A percentile compares a stretch with the other conserved stretches of the same genome.
Evolutionary conservation across 2,797 vertebrate genomes (phyloP).

Genomic region (Thripadectes ignobilis): DNA sequence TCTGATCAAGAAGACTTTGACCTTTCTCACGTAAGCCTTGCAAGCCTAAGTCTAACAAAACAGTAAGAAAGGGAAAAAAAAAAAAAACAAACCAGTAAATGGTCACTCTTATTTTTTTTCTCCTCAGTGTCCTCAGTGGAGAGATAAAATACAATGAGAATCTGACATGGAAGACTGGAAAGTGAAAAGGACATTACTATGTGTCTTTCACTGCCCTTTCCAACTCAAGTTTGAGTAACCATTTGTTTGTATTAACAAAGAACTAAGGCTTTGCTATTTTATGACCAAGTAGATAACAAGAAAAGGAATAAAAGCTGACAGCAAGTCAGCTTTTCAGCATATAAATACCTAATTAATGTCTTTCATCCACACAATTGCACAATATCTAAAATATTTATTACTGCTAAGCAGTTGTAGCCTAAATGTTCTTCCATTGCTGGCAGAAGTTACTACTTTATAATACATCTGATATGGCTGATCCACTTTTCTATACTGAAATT

Average conservation of each 20-base stretch:
- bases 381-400: neutral
- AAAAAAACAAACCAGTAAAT: neutral
- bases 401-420: neutral
- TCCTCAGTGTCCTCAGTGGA: neutral
- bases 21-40: conserved; percentile 93
- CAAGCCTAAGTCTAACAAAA: conserved; percentile 85
- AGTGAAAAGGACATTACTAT: neutral
- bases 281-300: neutral
- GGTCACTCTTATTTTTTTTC: neutral
- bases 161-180: neutral
- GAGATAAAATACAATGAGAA: neutral
- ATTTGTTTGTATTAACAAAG: neutral
- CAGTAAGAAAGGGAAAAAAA: neutral
- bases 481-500: neutral
- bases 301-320: neutral
- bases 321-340: neutral
- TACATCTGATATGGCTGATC: neutral
- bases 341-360: neutral
- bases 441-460: neutral
- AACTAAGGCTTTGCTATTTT: neutral
- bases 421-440: neutral
- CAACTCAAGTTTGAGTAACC: neutral
- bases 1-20: conserved; percentile 90
- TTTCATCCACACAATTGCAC: neutral
- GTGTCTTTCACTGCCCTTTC: neutral